Evolutionary conservation across 2,888 invertebrate genomes (phyloP).

Genomic region (Lordiphosa fenestrarum): DNA sequence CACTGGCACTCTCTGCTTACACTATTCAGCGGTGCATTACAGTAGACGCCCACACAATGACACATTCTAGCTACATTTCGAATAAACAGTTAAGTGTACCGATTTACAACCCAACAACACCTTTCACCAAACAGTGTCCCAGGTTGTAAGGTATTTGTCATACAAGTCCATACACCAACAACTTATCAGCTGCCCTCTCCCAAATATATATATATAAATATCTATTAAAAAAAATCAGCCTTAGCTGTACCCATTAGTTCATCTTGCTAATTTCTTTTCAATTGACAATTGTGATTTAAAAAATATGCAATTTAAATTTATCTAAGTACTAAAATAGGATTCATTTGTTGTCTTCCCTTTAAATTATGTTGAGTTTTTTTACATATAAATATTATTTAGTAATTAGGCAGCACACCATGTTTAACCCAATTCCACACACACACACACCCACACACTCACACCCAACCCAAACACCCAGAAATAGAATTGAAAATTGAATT

Average conservation of each 20-base stretch:
- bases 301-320: slow-evolving; percentile 51
- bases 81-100: no score
- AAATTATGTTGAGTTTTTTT: slow-evolving; percentile 69
- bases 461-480: slow-evolving; percentile 10
- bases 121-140: no score
- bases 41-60: no score
- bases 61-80: no score
- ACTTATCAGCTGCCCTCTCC: no score
- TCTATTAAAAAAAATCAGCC: slow-evolving; percentile 1
- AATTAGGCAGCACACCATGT: slow-evolving; percentile 29
- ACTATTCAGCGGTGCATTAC: no score
- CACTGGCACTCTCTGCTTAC: no score
- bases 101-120: no score
- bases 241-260: slow-evolving; percentile 36
- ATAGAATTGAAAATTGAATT: slow-evolving; percentile 47
- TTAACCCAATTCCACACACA: slow-evolving; percentile 50
- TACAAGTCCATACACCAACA: no score
- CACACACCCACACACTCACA: slow-evolving; percentile 6
- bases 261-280: slow-evolving; percentile 46
- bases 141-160: no score
- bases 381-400: slow-evolving; percentile 42
- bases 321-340: slow-evolving; percentile 46
- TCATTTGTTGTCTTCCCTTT: slow-evolving; percentile 70
- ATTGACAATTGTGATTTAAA: slow-evolving; percentile 64
- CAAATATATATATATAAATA: no score